A percentile compares a stretch with the other conserved stretches of the same genome.
Evolutionary conservation across 1,140 invertebrate species (phyloP).

Genomic region (Schlechtendalia chinensis): DNA sequence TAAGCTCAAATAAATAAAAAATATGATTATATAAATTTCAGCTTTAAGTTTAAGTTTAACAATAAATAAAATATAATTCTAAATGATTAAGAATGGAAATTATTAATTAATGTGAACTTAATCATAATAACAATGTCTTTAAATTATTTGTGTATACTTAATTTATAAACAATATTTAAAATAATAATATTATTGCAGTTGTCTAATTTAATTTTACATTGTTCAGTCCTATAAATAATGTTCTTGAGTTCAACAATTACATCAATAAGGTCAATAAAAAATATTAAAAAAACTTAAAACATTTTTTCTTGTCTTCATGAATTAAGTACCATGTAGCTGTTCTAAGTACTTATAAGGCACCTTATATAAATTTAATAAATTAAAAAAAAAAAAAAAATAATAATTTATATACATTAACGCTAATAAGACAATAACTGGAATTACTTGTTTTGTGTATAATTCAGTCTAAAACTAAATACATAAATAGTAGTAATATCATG

Average conservation of each 20-base stretch:
- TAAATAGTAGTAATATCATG: background rate
- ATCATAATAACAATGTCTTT: constrained; percentile 32
- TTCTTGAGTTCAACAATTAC: constrained; percentile 17
- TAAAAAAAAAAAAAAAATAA: background rate
- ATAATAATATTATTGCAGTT: constrained; percentile 15
- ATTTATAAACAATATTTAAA: background rate
- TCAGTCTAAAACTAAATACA: constrained; percentile 33
- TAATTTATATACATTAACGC: constrained; percentile 9
- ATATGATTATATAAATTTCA: background rate
- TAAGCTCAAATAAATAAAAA: too few species aligned
- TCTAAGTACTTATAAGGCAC: constrained; percentile 46
- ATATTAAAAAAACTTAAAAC: background rate
- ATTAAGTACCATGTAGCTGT: constrained; percentile 41
- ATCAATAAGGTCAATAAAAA: constrained; percentile 17
- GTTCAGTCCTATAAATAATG: constrained; percentile 40
- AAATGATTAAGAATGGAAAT: background rate
- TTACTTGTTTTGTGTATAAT: background rate
- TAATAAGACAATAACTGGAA: constrained; percentile 31
- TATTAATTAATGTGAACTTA: constrained; percentile 22
- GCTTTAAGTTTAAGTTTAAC: background rate
- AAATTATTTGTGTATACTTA: constrained; percentile 2
- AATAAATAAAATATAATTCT: constrained; percentile 8
- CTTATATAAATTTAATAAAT: constrained; percentile 23
- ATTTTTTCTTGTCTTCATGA: background rate
- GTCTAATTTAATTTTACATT: constrained; percentile 18